Base-by-base conservation (phyloP, 2,113 vertebrate genomes). In the Siniperca chuatsi region DNA sequence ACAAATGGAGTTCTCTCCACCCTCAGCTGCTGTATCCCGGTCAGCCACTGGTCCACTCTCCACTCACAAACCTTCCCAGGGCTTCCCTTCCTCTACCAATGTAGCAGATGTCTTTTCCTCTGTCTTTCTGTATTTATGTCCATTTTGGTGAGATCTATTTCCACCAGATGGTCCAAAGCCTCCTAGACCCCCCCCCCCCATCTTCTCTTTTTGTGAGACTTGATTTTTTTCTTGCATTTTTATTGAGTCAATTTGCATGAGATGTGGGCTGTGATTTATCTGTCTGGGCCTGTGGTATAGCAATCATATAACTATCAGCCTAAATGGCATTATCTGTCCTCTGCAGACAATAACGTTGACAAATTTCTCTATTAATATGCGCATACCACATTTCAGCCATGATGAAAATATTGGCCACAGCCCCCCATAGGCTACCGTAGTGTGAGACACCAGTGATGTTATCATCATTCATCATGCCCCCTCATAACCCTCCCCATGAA, bases 341-440 rank as follows among this genome's bases (percentile, higher is more conserved):
- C 84, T 71, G 55, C 76, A 76, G 50, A 80, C 81, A 37, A 64
- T 87, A 86, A 80, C 44, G 13, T 73, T 80, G 90, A 93, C 89
- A 85, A 69, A 92, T 92, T 70, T 61, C 71, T 33, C 69, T 10
- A 88, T 93, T 90, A 89, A 88, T 86, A 92, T 92, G 88, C 72
- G 18, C 84, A 1, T 73, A 55, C 75, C 21, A 54, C 70, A 40
- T 82, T 77, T 75, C 35, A 79, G 57, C 60, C 84, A 29, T 67
- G 57, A 81, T 83, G 71, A 55, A 89, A 81, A 83, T 71, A 68
- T 81, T 76, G 57, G 42, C 77, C 78, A 55, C 50, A 66, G 78
- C 61, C 62, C 70, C 35, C 68, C 57, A 77, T 58, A 75, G 88
- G 83, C 81, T 52, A 48, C 23, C 20, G 23, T 55, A 52, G 74